Base-by-base conservation (phyloP, 2,113 vertebrate genomes). In the Excalfactoria chinensis region DNA sequence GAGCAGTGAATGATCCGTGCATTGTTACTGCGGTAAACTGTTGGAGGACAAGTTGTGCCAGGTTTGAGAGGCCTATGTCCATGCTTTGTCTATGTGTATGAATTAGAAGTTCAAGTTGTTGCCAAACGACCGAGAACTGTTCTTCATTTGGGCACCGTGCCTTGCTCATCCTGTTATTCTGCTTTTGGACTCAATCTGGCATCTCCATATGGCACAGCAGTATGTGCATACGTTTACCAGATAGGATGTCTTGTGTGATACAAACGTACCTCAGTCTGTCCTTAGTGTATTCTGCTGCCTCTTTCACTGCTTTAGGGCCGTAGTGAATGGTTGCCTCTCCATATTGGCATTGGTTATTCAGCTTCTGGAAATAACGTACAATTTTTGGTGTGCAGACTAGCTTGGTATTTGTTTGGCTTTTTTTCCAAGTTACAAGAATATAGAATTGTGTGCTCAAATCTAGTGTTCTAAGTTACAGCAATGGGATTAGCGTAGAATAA, bases 181-280 rank as follows among this genome's bases (percentile, higher is more conserved):
- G 67, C 67, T 8, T 81, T 93, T 93, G 49, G 71, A 66, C 44
- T 83, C 55, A 25, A 34, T 40, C 72, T 85, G 75, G 0, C 62
- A 21, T 28, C 68, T 83, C 88, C 88, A 83, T 89, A 83, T 93
- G 90, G 83, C 64, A 6, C 40, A 83, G 86, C 85, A 88, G 79
- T 69, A 58, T 77, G 66, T 30, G 16, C 30, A 32, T 58, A 63
- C 60, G 16, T 62, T 63, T 72, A 68, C 32, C 66, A 73, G 77
- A 34, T 44, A 72, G n/a, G 16, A 84, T 79, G 40, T 58, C 49
- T 89, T 85, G 55, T 66, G 58, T 59, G 40, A 22, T 64, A 6
- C 59, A 59, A 78, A 34, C 37, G 51, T 51, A 43, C 35, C 53
- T 96, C 67, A 22, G 32, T 78, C 74, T 72, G 67, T 40, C 48